Base-by-base conservation (phyloP, 2,797 vertebrate species). In the Poecilia wingei region DNA sequence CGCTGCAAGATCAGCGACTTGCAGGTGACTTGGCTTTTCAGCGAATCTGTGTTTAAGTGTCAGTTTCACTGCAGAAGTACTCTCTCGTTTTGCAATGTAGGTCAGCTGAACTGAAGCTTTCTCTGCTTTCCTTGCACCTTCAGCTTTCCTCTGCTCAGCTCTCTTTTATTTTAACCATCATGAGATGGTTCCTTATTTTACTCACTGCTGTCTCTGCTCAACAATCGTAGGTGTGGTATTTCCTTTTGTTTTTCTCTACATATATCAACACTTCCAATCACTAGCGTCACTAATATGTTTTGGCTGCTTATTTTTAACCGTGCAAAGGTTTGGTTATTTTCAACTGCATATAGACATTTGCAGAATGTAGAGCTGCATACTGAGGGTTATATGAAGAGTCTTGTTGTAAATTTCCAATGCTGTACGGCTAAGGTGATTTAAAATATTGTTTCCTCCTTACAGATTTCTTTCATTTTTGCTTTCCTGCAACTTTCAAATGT, bases 1-100 rank as follows among this genome's bases (percentile, higher is more conserved):
- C 78, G 6, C 80, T 91, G 92, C 91, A 91, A 86, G 85, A 91
- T 95, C 94, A 94, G 95, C 94, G 90, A 91, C 92, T 94, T 94
- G 90, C 88, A 86, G 90, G 91, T 94, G 94, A 94, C 90, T 89
- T 85, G 76, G 91, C 92, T 91, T 94, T 94, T 92, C 88, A 91
- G 83, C 81, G 82, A 89, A 88, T 82, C 84, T 84, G 86, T 87
- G 89, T 89, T 85, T 85, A 86, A 82, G 90, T 90, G 93, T 93
- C 86, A 80, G 89, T 93, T 93, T 93, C 92, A 91, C 82, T 79
- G 86, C 90, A 92, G 90, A 85, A 86, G 68, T 85, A 90, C 92
- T 91, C 85, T 92, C 84, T 87, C 83, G 88, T 88, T 88, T 76
- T 86, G 75, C 57, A 85, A 93, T 92, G 92, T 94, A 90, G 93